phyloP scores from a whole-genome alignment of 2,113 vertebrate species.

The Albula glossodonta region DNA sequence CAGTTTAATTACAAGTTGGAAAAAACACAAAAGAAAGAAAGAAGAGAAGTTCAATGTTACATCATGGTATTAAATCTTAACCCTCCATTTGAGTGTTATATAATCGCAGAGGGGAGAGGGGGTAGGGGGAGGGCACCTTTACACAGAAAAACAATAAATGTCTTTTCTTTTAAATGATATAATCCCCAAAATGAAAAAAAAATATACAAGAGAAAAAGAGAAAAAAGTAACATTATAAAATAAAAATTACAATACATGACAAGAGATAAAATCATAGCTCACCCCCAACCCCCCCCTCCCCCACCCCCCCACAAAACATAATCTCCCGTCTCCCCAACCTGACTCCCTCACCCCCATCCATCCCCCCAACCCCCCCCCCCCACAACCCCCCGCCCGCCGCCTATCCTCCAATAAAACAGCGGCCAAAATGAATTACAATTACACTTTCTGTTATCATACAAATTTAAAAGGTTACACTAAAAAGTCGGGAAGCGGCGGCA shows the following conservation, averaged over 20 bases:
- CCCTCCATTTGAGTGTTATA: slow-evolving; percentile 65
- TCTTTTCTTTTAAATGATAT: slow-evolving; percentile 65
- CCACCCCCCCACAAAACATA: slow-evolving; percentile 36
- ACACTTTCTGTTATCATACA: slow-evolving; percentile 68
- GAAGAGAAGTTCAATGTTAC: slow-evolving; percentile 70
- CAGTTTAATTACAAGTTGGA: slow-evolving; percentile 76
- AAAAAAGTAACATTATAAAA: slow-evolving; percentile 68
- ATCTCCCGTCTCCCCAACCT: slow-evolving; percentile 42
- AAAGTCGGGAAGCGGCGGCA: slow-evolving; percentile 36
- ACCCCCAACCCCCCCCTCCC: slow-evolving; percentile 1
- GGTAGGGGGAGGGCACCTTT: slow-evolving; percentile 56
- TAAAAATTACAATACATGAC: slow-evolving; percentile 69
- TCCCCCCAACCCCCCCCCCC: background rate
- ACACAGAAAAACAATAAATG: slow-evolving; percentile 68
- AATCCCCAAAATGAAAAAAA: slow-evolving; percentile 53
- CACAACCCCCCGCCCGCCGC: slow-evolving; percentile 28
- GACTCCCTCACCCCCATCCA: slow-evolving; percentile 21
- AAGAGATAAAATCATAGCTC: slow-evolving; percentile 43
- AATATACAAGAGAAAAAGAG: slow-evolving; percentile 60
- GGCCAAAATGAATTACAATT: slow-evolving; percentile 53
- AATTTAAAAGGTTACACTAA: slow-evolving; percentile 52
- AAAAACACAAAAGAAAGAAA: slow-evolving; percentile 62
- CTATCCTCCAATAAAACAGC: slow-evolving; percentile 22
- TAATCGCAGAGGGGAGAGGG: slow-evolving; percentile 56
- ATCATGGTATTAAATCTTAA: slow-evolving; percentile 71